Evolutionary conservation across 2,888 invertebrate species (phyloP), one percentile per base, ranked within the genome.

Genomic region (Anthophora plumipes): DNA sequence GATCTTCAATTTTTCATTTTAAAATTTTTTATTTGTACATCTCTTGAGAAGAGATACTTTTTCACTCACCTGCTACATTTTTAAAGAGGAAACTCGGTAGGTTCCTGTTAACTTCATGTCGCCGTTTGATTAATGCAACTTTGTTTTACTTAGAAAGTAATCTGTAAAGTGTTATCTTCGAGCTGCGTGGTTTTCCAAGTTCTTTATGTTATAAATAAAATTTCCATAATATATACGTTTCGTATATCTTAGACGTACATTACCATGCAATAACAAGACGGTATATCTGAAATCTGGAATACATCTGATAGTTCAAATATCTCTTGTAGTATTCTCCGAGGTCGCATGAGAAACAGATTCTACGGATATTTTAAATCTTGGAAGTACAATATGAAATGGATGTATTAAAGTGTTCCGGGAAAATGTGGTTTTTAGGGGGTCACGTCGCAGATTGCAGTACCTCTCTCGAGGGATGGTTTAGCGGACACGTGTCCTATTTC

Each of bases 401-500:
- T 54, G 64, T 79, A 70, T 77, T 70, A 79, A 70, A 79, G 79
- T 48, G 70, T 70, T 64, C 59, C 46, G 20, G 64, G 54, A 12
- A 59, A 66, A 64, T 25, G 59, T 57, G 57, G 73, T 50, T 77
- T 77, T 77, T 70, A 48, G 70, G 52, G 78, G 77, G 69, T 78
- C 79, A 79, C 79, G 79, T 79, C 70, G 79, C 79, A 78, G 79
- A 79, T 79, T 79, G 79, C 64, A 60, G 59, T 59, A 54, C 64
- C 60, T 66, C 69, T 79, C 79, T 48, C 64, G 54, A 20, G 79
- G 70, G 70, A 79, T 70, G 79, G 70, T 79, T 79, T 79, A 78
- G 48, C 60, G 79, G 70, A 78, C 79, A 66, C 70, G 70, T 79
- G 69, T 69, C 79, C 79, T 70, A 79, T 79, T 79, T 79, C 64